Conservation (phyloP, 1,140 invertebrate species). For the Camponotus floridanus region DNA sequence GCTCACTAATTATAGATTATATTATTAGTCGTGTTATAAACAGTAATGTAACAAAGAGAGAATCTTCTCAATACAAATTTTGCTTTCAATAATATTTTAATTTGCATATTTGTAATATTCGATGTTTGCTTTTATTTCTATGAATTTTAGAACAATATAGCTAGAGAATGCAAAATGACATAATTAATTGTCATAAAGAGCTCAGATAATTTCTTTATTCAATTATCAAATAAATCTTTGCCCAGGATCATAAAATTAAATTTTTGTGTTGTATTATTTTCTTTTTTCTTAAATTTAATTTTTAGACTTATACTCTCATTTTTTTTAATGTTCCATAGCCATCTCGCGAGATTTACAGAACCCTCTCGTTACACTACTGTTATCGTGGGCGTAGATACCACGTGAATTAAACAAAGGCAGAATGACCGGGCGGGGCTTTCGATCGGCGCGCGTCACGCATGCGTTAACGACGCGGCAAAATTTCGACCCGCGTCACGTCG, state of each 20-base stretch:
- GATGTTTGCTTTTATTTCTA: neutral
- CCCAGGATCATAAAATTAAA: neutral
- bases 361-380: constrained; percentile 23
- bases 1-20: neutral
- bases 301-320: neutral
- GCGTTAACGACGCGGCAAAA: constrained; percentile 66
- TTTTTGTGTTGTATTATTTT: neutral
- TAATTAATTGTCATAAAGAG: neutral
- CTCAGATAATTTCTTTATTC: neutral
- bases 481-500: constrained; percentile 77
- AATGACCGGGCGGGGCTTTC: constrained; percentile 83
- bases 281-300: neutral
- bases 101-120: neutral
- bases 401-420: constrained; percentile 82
- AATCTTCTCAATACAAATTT: neutral
- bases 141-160: neutral
- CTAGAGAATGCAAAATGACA: neutral
- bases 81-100: neutral
- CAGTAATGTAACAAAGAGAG: constrained; percentile 14
- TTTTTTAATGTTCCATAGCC: neutral
- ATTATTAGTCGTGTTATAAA: constrained; percentile 36
- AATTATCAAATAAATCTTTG: neutral
- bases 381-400: constrained; percentile 79
- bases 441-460: constrained; percentile 74
- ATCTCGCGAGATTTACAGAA: neutral